Evolutionary conservation across 2,113 vertebrate species (phyloP).

Genomic region (Campylorhamphus procurvoides): DNA sequence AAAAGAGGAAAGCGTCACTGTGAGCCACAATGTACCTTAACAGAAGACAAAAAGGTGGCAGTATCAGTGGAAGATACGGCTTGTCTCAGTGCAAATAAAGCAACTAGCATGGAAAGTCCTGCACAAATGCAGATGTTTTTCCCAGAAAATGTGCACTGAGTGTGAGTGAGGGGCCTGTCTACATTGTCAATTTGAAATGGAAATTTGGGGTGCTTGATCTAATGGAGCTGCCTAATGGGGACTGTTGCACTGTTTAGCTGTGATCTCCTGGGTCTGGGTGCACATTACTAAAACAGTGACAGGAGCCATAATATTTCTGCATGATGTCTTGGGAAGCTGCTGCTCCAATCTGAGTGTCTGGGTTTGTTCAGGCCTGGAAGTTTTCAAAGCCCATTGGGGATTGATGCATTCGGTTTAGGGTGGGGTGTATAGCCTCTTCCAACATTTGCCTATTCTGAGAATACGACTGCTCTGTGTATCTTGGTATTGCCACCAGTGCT

Average conservation of each 20-base stretch:
- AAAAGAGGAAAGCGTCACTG: neutral
- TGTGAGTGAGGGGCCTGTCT: neutral
- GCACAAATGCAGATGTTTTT: neutral
- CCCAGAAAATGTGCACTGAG: neutral
- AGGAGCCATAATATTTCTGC: neutral
- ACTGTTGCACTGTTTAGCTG: neutral
- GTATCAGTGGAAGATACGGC: neutral
- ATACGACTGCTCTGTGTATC: neutral
- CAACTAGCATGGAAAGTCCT: neutral
- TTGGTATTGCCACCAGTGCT: neutral
- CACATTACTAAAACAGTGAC: neutral
- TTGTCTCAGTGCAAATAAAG: neutral
- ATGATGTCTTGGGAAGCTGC: neutral
- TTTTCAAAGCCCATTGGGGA: neutral
- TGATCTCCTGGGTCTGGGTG: neutral
- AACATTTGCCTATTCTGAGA: neutral
- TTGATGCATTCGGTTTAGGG: neutral
- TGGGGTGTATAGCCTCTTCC: neutral
- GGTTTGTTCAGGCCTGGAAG: neutral
- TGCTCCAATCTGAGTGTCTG: neutral
- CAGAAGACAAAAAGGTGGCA: neutral
- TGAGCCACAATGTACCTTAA: neutral
- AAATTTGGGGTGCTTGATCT: neutral
- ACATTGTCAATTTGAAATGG: neutral
- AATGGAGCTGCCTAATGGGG: accelerated